Conservation (phyloP, 2,797 vertebrate genomes). For the Danio albolineatus region DNA sequence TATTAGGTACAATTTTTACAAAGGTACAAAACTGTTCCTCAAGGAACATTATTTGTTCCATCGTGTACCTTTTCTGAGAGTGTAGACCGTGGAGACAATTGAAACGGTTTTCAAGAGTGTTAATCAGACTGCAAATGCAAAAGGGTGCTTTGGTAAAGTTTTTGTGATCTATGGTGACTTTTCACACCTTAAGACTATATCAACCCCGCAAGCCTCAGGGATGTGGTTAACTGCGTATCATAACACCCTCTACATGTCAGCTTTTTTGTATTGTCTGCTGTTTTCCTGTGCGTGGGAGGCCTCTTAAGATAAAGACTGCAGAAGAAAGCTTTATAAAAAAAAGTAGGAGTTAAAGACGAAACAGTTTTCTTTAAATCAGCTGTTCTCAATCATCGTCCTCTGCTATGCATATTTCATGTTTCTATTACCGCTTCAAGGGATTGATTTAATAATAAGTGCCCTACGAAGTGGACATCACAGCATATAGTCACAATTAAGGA, state of each 20-base stretch:
- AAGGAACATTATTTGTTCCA: too few species aligned
- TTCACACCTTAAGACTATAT: not conserved
- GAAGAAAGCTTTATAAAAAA: not conserved
- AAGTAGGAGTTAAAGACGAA: not conserved
- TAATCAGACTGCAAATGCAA: conserved; percentile 1
- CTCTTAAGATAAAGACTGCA: not conserved
- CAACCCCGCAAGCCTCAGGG: not conserved
- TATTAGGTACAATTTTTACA: too few species aligned
- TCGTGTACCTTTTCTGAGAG: too few species aligned
- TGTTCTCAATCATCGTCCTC: too few species aligned
- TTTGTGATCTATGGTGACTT: not conserved
- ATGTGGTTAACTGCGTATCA: conserved; percentile 36
- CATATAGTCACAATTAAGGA: too few species aligned
- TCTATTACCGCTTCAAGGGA: too few species aligned
- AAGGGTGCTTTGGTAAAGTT: not conserved
- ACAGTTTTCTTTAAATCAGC: not conserved
- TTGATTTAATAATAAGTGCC: too few species aligned
- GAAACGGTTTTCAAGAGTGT: not conserved
- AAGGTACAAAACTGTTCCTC: too few species aligned
- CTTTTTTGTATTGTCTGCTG: conserved; percentile 34
- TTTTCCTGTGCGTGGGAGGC: conserved; percentile 38
- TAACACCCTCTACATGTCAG: conserved; percentile 10
- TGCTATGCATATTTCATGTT: too few species aligned
- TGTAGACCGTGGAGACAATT: not conserved
- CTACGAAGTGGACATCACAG: too few species aligned